Conservation (phyloP, 2,888 invertebrate species). For the Empis stercorea region DNA sequence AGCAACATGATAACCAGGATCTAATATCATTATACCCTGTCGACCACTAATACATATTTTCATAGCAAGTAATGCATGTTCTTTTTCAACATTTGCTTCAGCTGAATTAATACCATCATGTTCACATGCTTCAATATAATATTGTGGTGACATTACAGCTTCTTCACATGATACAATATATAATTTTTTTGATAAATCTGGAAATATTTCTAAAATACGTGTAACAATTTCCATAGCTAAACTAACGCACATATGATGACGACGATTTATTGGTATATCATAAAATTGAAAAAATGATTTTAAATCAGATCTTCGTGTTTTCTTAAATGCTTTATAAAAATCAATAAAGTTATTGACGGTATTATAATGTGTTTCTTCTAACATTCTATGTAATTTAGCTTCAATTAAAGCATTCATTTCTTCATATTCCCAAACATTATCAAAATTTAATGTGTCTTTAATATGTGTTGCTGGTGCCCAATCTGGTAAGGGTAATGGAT, state of each 20-base stretch:
- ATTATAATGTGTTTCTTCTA: conserved; percentile 79
- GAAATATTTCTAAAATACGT: conserved; percentile 52
- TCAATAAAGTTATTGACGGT: conserved; percentile 73
- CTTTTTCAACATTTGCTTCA: conserved; percentile 54
- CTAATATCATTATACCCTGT: conserved; percentile 64
- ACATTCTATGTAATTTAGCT: conserved; percentile 61
- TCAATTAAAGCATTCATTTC: conserved; percentile 68
- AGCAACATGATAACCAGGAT: conserved; percentile 85
- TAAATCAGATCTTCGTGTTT: conserved; percentile 49
- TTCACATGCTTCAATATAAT: conserved; percentile 44
- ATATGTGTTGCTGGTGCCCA: conserved; percentile 44
- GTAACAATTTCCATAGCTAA: conserved; percentile 67
- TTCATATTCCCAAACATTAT: conserved; percentile 52
- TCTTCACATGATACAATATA: conserved; percentile 82
- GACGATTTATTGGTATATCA: conserved; percentile 60
- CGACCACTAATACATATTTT: conserved; percentile 60
- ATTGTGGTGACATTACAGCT: conserved; percentile 48
- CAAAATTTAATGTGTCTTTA: conserved; percentile 37
- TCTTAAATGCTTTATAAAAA: conserved; percentile 50
- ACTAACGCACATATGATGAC: conserved; percentile 81
- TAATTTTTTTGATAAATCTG: conserved; percentile 51
- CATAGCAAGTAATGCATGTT: conserved; percentile 73
- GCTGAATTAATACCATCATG: conserved; percentile 38
- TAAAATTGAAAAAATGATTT: conserved; percentile 64
- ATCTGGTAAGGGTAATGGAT: conserved; percentile 63